Base-by-base conservation (phyloP, 2,113 vertebrate genomes). In the Gallinago paraguaiae region DNA sequence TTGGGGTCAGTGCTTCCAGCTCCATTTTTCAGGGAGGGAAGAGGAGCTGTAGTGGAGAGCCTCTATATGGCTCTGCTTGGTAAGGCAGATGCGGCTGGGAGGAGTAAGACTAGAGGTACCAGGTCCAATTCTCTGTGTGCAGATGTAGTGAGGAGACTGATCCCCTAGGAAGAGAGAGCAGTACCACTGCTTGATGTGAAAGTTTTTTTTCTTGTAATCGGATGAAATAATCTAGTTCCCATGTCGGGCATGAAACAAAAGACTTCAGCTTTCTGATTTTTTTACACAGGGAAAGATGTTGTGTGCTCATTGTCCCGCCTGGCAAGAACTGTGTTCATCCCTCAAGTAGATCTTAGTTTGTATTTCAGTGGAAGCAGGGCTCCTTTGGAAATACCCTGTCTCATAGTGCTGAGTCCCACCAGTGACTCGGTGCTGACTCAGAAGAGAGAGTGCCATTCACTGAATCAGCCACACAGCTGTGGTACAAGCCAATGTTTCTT, bases 341-440 rank as follows among this genome's bases (percentile, higher is more conserved):
- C 37, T 88, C 54, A 70, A 11, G 56, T 59, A 57, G 69, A 53
- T n/a, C 6, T 30, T 74, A 39, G 69, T 93, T 60, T 68, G 33
- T 50, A 8, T 43, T 90, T 93, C 9, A 59, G 43, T 8, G 1
- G 27, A 80, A 94, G 54, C 23, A 41, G 1, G 0, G 37, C 25
- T 74, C 3, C 17, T 83, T 67, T 57, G 56, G 50, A 50, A 93
- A 70, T 69, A 6, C 23, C 17, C 7, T 50, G 41, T 45, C 77
- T 35, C 51, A 9, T 1, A 59, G n/a, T 6, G 3, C 82, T 37
- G 48, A 81, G 67, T 46, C 64, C 71, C 68, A 70, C 25, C 82
- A 90, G 56, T 95, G 94, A 93, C 53, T 95, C 10, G 10, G 60
- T 57, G 72, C 82, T 96, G 90, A 93, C 30, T 96, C 85, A 92